Evolutionary conservation across 2,113 vertebrate species (phyloP).

Genomic region (Rallus limicola): DNA sequence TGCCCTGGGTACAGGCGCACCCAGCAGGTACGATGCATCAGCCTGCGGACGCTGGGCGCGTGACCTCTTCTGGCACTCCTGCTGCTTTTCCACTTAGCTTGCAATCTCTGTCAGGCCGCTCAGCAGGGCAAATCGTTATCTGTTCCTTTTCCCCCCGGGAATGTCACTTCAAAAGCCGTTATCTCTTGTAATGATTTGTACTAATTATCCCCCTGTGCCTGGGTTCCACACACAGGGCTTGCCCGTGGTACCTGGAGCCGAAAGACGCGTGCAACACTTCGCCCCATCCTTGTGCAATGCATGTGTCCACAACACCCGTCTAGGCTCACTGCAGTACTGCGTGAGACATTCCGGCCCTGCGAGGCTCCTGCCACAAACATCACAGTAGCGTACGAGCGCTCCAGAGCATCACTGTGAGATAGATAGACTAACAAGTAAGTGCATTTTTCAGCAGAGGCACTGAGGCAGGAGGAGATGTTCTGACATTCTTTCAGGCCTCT

Average conservation of each 20-base stretch:
- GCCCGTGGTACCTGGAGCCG: neutral
- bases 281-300: neutral
- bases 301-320: neutral
- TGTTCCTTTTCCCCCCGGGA: neutral
- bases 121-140: neutral
- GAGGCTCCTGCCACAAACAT: neutral
- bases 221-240: neutral
- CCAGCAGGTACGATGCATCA: rapidly evolving
- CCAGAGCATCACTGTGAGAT: neutral
- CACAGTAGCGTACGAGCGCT: neutral
- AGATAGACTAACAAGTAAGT: neutral
- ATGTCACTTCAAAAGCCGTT: constrained; percentile 4
- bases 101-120: neutral
- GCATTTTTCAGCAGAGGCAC: neutral
- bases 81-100: neutral
- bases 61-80: neutral
- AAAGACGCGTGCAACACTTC: neutral
- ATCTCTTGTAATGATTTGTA: neutral
- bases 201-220: neutral
- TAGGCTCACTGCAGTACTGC: neutral
- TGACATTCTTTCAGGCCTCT: neutral
- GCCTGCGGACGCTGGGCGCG: rapidly evolving
- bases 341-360: neutral
- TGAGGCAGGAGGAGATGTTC: neutral
- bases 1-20: rapidly evolving